Base-by-base conservation (phyloP, 1,140 invertebrate species). In the Cydia pomonella region DNA sequence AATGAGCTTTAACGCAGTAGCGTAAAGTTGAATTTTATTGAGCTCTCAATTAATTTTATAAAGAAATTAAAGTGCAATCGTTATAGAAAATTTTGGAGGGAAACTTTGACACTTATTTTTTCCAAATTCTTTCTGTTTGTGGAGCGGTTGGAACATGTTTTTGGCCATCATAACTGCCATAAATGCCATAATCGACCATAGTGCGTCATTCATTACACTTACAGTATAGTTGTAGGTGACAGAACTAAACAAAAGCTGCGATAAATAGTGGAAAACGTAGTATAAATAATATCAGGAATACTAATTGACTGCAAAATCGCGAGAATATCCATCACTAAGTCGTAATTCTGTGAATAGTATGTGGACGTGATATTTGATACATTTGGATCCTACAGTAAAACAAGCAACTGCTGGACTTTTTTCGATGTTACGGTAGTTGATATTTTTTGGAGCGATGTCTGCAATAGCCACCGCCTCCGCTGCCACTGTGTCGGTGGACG, bases 401-500 rank as follows among this genome's bases (percentile, higher is more conserved):
- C 33, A 21, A 74, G 6, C 25, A 64, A 27, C 63, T 64, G 23
- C 13, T 21, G 2, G 3, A 13, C 25, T 64, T n/a, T 3, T 78
- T 80, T 71, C 74, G 72, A 81, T 86, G 80, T 76, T 73, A n/a
- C n/a, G n/a, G n/a, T 80, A 75, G 75, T 74, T 82, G 82, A 82
- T 79, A 77, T 23, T 59, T 12, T 72, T 18, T 44, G 41, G 72
- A 79, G 77, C 73, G 47, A 92, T 91, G 89, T 84, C 84, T 75
- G 86, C 91, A 63, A 89, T 90, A 77, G 93, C 94, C 72, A 92
- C 87, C 1, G 85, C 88, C n/a, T 84, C 93, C 5, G 85, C 91
- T 63, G 86, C 90, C 12, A 92, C 92, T 71, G 88, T 89, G 59
- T 83, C 86, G 23, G 82, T 88, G 33, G 94, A 94, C 41, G 94